A percentile compares a stretch with the other conserved stretches of the same genome.
Evolutionary conservation across 2,888 invertebrate species (phyloP).

Genomic region (Anorthoa munda): DNA sequence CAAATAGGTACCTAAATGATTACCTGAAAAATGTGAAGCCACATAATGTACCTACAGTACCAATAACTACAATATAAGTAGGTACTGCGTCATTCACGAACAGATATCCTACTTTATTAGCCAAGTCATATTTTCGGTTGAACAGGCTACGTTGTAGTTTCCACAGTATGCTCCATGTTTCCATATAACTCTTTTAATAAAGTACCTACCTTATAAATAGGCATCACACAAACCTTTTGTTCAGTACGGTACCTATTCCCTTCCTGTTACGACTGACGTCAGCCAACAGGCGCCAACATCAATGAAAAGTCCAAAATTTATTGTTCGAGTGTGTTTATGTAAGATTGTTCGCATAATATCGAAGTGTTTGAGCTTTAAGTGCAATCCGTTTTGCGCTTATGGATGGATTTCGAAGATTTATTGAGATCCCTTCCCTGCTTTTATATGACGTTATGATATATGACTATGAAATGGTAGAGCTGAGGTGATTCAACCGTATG

Average conservation of each 20-base stretch:
- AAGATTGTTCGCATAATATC: slow-evolving; percentile 59
- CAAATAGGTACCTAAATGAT: background rate
- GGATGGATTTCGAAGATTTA: slow-evolving; percentile 83
- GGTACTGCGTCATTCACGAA: background rate
- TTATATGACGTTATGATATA: slow-evolving; percentile 78
- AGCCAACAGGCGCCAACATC: slow-evolving; percentile 49
- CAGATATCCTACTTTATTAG: background rate
- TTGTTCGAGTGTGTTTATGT: slow-evolving; percentile 51
- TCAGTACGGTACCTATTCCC: background rate
- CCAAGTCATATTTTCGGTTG: background rate
- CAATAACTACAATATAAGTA: background rate
- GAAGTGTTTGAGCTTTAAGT: slow-evolving; percentile 72
- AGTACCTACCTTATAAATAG: background rate
- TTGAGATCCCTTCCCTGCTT: slow-evolving; percentile 81
- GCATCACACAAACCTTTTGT: background rate
- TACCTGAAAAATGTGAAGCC: background rate
- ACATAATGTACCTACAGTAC: background rate
- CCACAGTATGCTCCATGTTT: too few species aligned
- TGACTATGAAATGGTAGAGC: slow-evolving; percentile 72
- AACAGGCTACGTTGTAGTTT: background rate
- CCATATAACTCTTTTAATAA: background rate
- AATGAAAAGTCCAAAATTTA: slow-evolving; percentile 52
- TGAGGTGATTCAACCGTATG: slow-evolving; percentile 72
- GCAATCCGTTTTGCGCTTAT: slow-evolving; percentile 78
- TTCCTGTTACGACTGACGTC: slow-evolving; percentile 29